Evolutionary conservation across 2,797 vertebrate genomes (phyloP).

Genomic region (Borostomias antarcticus): DNA sequence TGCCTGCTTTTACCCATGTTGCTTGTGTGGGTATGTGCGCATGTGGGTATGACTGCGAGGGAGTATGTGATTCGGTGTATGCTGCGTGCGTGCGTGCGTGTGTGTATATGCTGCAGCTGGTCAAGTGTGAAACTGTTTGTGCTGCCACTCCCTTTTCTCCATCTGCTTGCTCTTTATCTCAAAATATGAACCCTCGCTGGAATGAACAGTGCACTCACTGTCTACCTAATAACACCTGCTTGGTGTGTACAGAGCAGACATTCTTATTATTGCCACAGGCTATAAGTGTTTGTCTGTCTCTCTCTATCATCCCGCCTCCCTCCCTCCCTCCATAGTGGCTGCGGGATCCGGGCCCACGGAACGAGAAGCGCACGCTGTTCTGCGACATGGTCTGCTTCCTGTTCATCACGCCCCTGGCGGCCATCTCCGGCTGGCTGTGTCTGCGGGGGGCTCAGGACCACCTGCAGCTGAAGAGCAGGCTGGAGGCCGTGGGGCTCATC

Average conservation of each 20-base stretch:
- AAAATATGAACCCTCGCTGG: background rate
- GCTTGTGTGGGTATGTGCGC: too few relatives aligned
- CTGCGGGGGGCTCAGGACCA: constrained; percentile 93
- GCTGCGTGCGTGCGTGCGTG: background rate
- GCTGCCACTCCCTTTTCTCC: background rate
- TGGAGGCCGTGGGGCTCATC: constrained; percentile 93
- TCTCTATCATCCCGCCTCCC: background rate
- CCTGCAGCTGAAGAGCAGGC: constrained; percentile 88
- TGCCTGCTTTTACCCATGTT: background rate
- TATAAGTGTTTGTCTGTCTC: background rate
- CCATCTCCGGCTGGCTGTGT: constrained; percentile 95
- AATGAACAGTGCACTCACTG: too few relatives aligned
- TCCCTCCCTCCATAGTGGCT: constrained; percentile 82
- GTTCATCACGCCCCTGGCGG: constrained; percentile 92
- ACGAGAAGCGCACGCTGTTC: constrained; percentile 93
- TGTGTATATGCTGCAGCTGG: constrained; percentile 16
- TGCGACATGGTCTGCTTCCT: constrained; percentile 97
- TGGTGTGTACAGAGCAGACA: background rate
- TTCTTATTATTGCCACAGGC: background rate
- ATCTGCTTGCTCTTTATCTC: background rate
- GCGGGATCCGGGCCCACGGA: constrained; percentile 87
- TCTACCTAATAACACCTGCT: background rate
- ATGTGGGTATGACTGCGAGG: too few relatives aligned
- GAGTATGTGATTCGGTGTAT: background rate
- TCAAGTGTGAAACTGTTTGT: background rate